Base-by-base conservation (phyloP, 2,113 vertebrate species). In the Tauraco erythrolophus region DNA sequence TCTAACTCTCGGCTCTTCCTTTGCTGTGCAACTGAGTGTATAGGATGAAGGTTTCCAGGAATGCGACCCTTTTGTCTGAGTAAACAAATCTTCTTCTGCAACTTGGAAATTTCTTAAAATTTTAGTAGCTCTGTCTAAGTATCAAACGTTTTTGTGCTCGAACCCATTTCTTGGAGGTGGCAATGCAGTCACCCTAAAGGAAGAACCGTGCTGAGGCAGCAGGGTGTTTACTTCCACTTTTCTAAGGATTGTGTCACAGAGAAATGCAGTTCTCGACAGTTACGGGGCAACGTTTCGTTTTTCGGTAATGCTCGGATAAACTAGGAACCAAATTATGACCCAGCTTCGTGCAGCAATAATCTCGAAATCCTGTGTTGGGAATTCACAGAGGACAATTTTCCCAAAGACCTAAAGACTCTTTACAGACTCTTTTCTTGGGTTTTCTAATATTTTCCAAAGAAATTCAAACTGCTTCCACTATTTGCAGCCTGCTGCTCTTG, bases 81-180 rank as follows among this genome's bases (percentile, higher is more conserved):
- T 10, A 60, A 77, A 65, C 8, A 51, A 46, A 57, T 11, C 14
- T 57, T 53, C 57, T 80, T 56, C 77, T 84, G 27, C 24, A 78
- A 4, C 37, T 82, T 18, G 17, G 14, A 33, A 15, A 56, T 41
- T 4, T 19, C 65, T 78, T n/a, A 41, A 22, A 6, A 45, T 65
- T 53, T 51, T 4, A 19, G 18, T 5, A 46, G 27, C 27, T 76
- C 27, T 82, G 54, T 48, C 14, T 14, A 28, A 28, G 21, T 37
- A 21, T 12, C 28, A 33, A 0, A 27, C 0, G 0, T 48, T 48
- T 43, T 12, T 24, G 25, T 28, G 31, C n/a, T 72, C 0, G 0
- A 35, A 41, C 17, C 23, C 39, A 3, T 57, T 95, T 57, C 61
- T 69, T 77, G 15, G 7, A 51, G n/a, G 18, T 19, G 35, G 11